Evolutionary conservation across 2,113 vertebrate genomes (phyloP).

Genomic region (Rhynchomys soricoides): DNA sequence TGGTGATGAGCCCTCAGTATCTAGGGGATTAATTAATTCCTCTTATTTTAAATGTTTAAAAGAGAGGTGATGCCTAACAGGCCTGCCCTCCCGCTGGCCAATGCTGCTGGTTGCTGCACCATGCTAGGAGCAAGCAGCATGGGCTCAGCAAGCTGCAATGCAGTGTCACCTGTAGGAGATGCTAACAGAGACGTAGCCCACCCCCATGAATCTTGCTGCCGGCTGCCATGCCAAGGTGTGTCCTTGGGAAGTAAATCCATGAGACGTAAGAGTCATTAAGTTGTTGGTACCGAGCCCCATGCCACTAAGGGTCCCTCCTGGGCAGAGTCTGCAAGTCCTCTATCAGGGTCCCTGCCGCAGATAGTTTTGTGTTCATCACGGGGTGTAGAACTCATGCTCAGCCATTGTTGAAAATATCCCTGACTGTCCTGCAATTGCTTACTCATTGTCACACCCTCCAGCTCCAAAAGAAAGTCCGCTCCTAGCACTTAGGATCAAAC

Average conservation of each 20-base stretch:
- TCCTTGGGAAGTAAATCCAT: background rate
- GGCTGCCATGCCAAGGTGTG: background rate
- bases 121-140: background rate
- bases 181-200: background rate
- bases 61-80: background rate
- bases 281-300: fast-evolving
- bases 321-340: background rate
- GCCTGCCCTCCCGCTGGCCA: background rate
- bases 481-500: background rate
- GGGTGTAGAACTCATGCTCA: background rate
- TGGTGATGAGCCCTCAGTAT: background rate
- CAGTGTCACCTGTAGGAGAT: background rate
- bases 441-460: background rate
- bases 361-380: background rate
- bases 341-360: background rate
- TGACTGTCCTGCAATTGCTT: background rate
- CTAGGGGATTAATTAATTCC: slow-evolving; percentile 63
- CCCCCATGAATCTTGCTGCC: background rate
- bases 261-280: background rate
- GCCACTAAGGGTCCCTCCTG: background rate
- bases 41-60: slow-evolving; percentile 56
- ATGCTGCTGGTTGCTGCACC: fast-evolving
- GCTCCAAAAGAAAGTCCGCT: background rate
- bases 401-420: background rate
- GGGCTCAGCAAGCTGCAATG: background rate